Percentiles rank a stretch among this genome's conserved stretches.
Conservation (phyloP, 2,888 invertebrate species). For the Campoletis raptor region DNA sequence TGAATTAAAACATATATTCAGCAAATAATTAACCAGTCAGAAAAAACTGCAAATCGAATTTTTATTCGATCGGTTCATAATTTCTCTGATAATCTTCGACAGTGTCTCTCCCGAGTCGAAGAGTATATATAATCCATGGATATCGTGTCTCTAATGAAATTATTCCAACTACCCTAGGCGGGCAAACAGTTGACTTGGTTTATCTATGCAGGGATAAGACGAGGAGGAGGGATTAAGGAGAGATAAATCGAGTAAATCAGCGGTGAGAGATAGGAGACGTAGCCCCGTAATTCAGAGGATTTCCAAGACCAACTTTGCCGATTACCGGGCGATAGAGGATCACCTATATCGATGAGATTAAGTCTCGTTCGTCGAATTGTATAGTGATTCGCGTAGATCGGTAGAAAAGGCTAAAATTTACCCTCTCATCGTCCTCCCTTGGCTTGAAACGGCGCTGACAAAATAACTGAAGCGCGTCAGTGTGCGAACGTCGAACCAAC, state of each 20-base stretch:
- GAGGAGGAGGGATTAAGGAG: constrained; percentile 17
- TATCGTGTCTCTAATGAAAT: constrained; percentile 42
- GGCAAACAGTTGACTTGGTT: constrained; percentile 46
- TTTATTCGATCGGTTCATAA: constrained; percentile 6
- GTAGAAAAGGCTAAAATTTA: constrained; percentile 10
- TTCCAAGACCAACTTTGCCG: constrained; percentile 64
- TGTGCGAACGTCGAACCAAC: constrained; percentile 30
- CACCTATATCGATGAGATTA: constrained; percentile 64
- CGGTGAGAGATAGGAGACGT: constrained; percentile 46
- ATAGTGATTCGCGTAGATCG: constrained; percentile 47
- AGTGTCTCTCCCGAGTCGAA: neutral
- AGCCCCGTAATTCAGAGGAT: constrained; percentile 56
- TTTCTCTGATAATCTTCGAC: constrained; percentile 19
- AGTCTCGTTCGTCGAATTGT: constrained; percentile 55
- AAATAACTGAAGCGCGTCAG: constrained; percentile 55
- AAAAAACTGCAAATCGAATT: neutral
- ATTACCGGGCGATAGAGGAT: constrained; percentile 60
- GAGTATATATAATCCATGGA: constrained; percentile 15
- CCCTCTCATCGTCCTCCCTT: neutral
- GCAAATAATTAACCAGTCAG: neutral
- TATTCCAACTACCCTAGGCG: constrained; percentile 27
- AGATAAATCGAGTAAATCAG: constrained; percentile 52
- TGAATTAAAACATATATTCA: neutral
- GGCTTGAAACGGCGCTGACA: constrained; percentile 45
- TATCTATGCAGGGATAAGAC: constrained; percentile 51